These are phyloP conservation scores for Scaptomyza parva DNA, from an alignment of 2,888 invertebrate species.

Conservation along the genomic window DNA sequence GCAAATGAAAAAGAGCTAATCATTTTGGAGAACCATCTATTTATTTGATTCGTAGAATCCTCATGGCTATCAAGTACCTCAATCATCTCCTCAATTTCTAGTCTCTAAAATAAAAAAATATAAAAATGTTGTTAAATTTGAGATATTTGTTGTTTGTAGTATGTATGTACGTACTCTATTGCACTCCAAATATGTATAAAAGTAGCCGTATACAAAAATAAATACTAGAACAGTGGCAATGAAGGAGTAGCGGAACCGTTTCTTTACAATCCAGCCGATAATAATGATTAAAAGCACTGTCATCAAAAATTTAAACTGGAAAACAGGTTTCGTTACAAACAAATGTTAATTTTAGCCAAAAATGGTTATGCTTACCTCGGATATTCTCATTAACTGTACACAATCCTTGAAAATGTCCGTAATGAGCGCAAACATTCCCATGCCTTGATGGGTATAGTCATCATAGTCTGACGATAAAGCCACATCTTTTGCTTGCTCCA, in stretches of 20 bases:
- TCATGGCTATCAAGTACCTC: constrained; percentile 59
- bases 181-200: constrained; percentile 80
- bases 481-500: constrained; percentile 50
- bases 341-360: constrained; percentile 2
- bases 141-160: neutral
- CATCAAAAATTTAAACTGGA: constrained; percentile 71
- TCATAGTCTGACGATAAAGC: constrained; percentile 25
- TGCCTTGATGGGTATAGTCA: constrained; percentile 33
- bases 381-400: constrained; percentile 54
- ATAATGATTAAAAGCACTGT: constrained; percentile 39
- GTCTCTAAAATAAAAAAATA: constrained; percentile 61
- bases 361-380: constrained; percentile 65
- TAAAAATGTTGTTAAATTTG: neutral
- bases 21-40: constrained; percentile 41
- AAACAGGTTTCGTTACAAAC: constrained; percentile 17
- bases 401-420: constrained; percentile 67
- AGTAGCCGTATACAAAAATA: constrained; percentile 70
- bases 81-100: constrained; percentile 70
- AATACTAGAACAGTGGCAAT: constrained; percentile 54
- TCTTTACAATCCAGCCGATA: constrained; percentile 62
- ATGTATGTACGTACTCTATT: constrained; percentile 70
- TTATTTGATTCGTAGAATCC: constrained; percentile 6
- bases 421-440: constrained; percentile 51
- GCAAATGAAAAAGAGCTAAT: constrained; percentile 33
- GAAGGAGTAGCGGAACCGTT: constrained; percentile 56